These are phyloP conservation scores for Muntiacus reevesi DNA, from an alignment of 2,113 vertebrate genomes.

Conservation along the genomic window DNA sequence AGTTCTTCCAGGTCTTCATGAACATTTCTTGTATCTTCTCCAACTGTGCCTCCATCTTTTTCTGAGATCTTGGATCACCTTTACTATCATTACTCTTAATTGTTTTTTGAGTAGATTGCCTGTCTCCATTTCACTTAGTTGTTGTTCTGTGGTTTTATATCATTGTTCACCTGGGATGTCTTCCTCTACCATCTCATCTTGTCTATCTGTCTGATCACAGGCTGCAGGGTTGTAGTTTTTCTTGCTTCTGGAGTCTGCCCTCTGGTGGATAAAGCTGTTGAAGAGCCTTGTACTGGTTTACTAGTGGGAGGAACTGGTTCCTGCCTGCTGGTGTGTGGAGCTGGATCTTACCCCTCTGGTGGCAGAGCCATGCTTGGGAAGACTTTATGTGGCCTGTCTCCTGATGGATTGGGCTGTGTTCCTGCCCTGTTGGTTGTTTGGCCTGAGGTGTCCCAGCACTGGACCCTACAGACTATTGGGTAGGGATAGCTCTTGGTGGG, in stretches of 20 bases:
- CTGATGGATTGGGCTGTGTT: background rate
- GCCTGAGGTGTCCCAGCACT: background rate
- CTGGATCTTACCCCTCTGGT: background rate
- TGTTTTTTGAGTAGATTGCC: background rate
- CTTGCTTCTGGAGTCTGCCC: background rate
- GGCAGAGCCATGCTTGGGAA: background rate
- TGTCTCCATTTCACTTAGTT: background rate
- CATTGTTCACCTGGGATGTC: background rate
- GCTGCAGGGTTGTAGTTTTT: background rate
- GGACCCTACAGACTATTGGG: background rate
- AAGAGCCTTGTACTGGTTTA: background rate
- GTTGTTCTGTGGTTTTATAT: background rate
- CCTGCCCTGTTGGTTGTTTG: background rate
- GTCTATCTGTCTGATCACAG: background rate
- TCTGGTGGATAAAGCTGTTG: background rate
- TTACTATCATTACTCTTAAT: background rate
- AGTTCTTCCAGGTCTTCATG: background rate
- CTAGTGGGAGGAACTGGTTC: background rate
- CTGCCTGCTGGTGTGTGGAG: background rate
- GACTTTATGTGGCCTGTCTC: background rate
- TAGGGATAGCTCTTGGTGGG: background rate
- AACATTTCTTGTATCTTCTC: background rate
- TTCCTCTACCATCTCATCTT: background rate
- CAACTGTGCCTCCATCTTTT: background rate
- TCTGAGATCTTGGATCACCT: background rate